Percentiles rank a stretch among this genome's conserved stretches.
phyloP scores from a whole-genome alignment of 2,797 vertebrate genomes.

The Peromyscus aztecus region DNA sequence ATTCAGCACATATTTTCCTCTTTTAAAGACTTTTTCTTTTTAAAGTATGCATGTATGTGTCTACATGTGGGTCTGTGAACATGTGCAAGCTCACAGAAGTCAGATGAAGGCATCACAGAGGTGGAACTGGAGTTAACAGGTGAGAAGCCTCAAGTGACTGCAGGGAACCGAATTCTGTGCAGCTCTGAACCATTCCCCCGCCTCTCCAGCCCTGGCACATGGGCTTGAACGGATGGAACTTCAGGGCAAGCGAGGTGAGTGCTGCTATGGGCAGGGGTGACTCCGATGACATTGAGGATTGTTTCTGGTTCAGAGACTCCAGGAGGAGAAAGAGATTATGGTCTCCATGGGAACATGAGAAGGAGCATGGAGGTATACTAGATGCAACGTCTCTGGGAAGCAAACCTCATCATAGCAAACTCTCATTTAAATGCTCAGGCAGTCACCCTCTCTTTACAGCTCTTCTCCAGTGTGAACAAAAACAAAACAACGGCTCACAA shows the following conservation, averaged over 20 bases:
- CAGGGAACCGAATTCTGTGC: neutral
- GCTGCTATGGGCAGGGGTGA: neutral
- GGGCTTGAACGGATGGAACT: slow-evolving; percentile 10
- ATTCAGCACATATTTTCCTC: neutral
- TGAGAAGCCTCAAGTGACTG: neutral
- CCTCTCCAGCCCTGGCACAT: neutral
- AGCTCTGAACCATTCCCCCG: no score
- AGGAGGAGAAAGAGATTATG: neutral
- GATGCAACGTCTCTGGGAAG: neutral
- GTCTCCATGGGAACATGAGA: neutral
- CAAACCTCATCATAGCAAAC: neutral
- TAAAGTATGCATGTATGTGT: neutral
- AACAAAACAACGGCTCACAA: slow-evolving; percentile 54
- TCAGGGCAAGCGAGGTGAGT: slow-evolving; percentile 8
- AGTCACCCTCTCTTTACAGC: slow-evolving; percentile 31
- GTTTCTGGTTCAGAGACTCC: slow-evolving; percentile 20
- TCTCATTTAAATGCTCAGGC: slow-evolving; percentile 9
- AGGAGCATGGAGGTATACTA: neutral
- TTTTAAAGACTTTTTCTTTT: neutral
- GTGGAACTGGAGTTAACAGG: neutral
- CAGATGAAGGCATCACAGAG: no score
- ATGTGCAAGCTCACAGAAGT: neutral
- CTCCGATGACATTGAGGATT: neutral
- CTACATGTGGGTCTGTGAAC: neutral
- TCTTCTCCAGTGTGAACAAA: neutral